Evolutionary conservation across 2,113 vertebrate species (phyloP).

Genomic region (Acrocephalus arundinaceus): DNA sequence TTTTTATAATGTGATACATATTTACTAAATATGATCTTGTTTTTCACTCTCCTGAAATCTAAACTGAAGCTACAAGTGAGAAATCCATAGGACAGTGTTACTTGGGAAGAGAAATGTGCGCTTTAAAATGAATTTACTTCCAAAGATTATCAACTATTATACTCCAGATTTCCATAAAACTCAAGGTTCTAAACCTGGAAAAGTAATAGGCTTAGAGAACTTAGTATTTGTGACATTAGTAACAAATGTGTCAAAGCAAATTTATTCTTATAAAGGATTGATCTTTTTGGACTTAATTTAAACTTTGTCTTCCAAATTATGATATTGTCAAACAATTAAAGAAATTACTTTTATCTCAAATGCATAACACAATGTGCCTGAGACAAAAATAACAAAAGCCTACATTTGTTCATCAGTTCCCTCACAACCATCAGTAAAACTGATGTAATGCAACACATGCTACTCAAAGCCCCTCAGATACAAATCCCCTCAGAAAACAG

Average conservation of each 20-base stretch:
- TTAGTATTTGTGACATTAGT: background rate
- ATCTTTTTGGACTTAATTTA: background rate
- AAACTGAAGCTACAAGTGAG: background rate
- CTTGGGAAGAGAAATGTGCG: background rate
- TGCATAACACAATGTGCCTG: background rate
- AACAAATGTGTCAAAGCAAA: background rate
- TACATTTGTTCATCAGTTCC: background rate
- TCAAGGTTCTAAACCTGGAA: background rate
- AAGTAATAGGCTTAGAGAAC: background rate
- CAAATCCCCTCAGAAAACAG: background rate
- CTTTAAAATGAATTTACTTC: background rate
- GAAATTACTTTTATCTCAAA: background rate
- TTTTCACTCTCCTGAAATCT: background rate
- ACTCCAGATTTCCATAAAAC: background rate
- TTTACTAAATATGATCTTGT: background rate
- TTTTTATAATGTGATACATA: background rate
- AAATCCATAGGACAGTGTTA: background rate
- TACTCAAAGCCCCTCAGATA: background rate
- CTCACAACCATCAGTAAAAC: background rate
- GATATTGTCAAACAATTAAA: background rate
- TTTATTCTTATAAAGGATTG: background rate
- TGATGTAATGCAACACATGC: background rate
- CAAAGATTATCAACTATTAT: background rate
- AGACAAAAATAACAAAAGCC: background rate
- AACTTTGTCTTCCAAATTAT: background rate